phyloP scores from a whole-genome alignment of 1,140 invertebrate species.

The Drosophila nigrodunni region DNA sequence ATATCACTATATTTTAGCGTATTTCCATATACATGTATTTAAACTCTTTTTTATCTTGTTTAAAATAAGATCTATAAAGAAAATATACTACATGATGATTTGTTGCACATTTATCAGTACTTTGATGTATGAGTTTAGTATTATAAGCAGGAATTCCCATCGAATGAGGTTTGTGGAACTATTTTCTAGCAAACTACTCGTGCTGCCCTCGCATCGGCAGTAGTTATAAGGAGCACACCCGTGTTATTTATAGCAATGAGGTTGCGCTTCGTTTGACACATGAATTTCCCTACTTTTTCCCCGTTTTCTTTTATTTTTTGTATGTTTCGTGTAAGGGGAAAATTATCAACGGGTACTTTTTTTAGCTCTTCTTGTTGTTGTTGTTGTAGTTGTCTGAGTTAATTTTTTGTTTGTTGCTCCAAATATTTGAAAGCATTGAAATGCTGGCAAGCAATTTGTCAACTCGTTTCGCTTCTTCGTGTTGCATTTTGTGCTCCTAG shows the following conservation, averaged over 20 bases:
- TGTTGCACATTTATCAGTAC: too few relatives aligned
- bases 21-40: too few relatives aligned
- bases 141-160: too few relatives aligned
- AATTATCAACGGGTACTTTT: conserved; percentile 33
- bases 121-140: too few relatives aligned
- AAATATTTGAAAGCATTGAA: conserved; percentile 52
- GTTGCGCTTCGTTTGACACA: conserved; percentile 63
- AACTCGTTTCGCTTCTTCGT: conserved; percentile 68
- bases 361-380: conserved; percentile 15
- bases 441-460: conserved; percentile 74
- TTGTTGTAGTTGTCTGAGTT: conserved; percentile 22
- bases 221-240: conserved; percentile 57
- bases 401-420: conserved; percentile 33
- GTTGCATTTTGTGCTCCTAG: conserved; percentile 49
- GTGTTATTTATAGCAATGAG: conserved; percentile 66
- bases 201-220: conserved; percentile 8
- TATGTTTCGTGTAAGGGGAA: conserved; percentile 1
- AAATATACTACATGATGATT: too few relatives aligned
- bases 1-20: too few relatives aligned
- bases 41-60: too few relatives aligned
- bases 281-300: conserved; percentile 44
- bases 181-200: neutral
- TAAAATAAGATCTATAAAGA: too few relatives aligned
- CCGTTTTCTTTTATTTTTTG: neutral
- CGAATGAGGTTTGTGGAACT: too few relatives aligned